These are phyloP conservation scores for Buteo buteo DNA, from an alignment of 2,113 vertebrate species.

Conservation along the genomic window DNA sequence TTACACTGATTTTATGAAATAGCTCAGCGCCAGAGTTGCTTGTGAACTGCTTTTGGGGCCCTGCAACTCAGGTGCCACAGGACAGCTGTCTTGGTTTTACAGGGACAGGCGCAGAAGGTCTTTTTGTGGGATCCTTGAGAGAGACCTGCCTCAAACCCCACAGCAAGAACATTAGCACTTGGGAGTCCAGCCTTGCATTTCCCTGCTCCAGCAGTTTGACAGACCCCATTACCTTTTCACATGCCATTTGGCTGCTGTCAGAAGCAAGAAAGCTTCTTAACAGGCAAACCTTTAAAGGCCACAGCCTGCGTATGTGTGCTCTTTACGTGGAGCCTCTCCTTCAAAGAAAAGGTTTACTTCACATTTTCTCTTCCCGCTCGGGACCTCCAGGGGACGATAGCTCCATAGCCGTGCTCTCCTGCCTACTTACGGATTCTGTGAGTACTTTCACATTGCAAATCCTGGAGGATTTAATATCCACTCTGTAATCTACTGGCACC, in stretches of 20 bases:
- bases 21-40: not conserved
- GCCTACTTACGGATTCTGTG: constrained; percentile 65
- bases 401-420: not conserved
- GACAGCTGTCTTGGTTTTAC: not conserved
- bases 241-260: not conserved
- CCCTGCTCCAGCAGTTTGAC: not conserved
- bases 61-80: not conserved
- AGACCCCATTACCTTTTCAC: not conserved
- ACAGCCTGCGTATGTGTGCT: not conserved
- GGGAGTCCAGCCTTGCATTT: not conserved
- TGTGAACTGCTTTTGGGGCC: not conserved
- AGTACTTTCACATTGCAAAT: constrained; percentile 63
- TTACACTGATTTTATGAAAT: accelerated
- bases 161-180: not conserved
- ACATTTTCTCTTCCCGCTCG: not conserved
- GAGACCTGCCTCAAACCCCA: not conserved
- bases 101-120: accelerated
- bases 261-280: not conserved
- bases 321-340: not conserved
- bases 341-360: not conserved
- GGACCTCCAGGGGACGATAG: constrained; percentile 36
- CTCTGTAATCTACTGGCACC: constrained; percentile 79
- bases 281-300: not conserved
- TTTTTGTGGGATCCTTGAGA: not conserved
- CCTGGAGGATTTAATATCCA: constrained; percentile 79